Conservation (phyloP, 2,888 invertebrate genomes). For the Cataglyphis albicans region DNA sequence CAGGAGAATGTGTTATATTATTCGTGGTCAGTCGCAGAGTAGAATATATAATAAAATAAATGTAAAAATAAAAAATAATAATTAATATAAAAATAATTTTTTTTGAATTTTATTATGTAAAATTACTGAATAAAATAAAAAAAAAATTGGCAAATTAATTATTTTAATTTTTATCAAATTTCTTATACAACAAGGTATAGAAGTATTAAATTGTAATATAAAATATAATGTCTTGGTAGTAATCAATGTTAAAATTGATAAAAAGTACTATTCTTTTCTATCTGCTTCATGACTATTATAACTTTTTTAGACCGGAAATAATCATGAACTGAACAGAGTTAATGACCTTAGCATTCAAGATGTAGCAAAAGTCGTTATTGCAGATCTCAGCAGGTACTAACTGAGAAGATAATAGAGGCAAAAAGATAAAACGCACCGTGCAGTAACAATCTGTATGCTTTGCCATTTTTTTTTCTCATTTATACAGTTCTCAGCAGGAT, state of each 20-base stretch:
- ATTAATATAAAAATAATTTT: neutral
- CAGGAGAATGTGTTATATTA: neutral
- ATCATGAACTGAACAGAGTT: slow-evolving; percentile 9
- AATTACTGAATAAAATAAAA: neutral
- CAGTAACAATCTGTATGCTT: neutral
- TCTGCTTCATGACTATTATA: neutral
- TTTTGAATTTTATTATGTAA: neutral
- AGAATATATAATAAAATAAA: neutral
- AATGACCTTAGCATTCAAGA: slow-evolving; percentile 17
- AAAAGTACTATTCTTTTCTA: slow-evolving; percentile 19
- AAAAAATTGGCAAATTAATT: neutral
- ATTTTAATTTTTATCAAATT: neutral
- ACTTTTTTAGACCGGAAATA: neutral
- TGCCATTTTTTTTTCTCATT: neutral
- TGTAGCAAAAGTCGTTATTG: neutral
- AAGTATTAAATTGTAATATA: neutral
- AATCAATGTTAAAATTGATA: neutral
- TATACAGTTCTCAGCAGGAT: neutral
- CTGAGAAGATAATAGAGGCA: slow-evolving; percentile 9
- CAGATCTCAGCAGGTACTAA: neutral
- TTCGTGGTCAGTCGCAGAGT: neutral
- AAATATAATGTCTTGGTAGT: neutral
- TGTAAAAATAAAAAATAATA: neutral
- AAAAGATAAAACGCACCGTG: neutral
- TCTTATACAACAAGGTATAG: no score